Percentiles rank a stretch among this genome's conserved stretches.
These are phyloP conservation scores for Xiphorhynchus elegans DNA, from an alignment of 2,113 vertebrate genomes.

Conservation along the genomic window DNA sequence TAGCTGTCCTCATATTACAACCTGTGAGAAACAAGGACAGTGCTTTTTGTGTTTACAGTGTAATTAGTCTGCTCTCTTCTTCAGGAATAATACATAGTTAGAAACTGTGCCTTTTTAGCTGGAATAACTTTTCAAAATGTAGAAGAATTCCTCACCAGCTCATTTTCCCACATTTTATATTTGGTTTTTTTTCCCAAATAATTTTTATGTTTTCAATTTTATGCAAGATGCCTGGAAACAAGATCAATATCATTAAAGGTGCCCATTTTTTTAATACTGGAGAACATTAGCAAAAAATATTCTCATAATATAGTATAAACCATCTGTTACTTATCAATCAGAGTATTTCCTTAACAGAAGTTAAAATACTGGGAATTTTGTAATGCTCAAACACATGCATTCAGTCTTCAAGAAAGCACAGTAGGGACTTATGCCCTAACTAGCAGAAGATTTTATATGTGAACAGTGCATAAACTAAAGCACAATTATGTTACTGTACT, in stretches of 20 bases:
- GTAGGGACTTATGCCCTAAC: background rate
- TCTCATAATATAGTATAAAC: background rate
- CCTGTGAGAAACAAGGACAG: conserved; percentile 21
- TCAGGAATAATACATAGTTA: conserved; percentile 32
- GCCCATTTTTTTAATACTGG: background rate
- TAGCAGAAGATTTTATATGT: background rate
- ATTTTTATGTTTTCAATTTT: background rate
- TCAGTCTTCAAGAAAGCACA: background rate
- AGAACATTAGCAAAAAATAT: background rate
- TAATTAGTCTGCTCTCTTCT: background rate
- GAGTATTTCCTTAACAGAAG: background rate
- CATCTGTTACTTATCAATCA: background rate
- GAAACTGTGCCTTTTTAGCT: background rate
- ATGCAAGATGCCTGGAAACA: background rate
- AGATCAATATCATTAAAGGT: background rate
- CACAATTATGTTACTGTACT: background rate
- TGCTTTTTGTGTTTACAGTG: conserved; percentile 6
- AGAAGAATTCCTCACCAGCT: background rate
- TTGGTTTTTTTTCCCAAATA: background rate
- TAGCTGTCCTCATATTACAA: conserved; percentile 44
- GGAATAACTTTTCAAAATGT: background rate
- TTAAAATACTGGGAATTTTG: background rate
- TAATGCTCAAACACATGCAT: background rate
- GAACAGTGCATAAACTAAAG: background rate
- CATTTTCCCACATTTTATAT: background rate